These are phyloP conservation scores for Isurus oxyrinchus DNA, from an alignment of 2,113 vertebrate genomes.

Conservation along the genomic window DNA sequence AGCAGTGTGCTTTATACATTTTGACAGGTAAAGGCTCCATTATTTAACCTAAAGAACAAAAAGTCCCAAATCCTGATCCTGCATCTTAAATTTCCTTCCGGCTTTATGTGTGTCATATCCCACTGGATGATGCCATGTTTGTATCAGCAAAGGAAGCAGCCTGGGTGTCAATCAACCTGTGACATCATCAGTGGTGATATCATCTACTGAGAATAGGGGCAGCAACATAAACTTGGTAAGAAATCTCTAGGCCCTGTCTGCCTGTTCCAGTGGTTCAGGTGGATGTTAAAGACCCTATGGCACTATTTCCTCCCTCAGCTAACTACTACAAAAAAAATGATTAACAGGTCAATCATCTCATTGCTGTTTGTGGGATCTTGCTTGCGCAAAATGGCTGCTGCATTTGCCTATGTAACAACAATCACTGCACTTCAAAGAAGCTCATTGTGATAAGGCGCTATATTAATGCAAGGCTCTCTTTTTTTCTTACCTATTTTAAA, in stretches of 20 bases:
- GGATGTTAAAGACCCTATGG: neutral
- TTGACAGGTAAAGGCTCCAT: neutral
- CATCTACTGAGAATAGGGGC: constrained; percentile 4
- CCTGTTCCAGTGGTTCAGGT: constrained; percentile 15
- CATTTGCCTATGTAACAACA: constrained; percentile 26
- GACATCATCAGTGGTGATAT: neutral
- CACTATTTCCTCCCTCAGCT: neutral
- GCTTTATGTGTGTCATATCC: neutral
- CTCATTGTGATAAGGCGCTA: constrained; percentile 25
- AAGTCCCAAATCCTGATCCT: neutral
- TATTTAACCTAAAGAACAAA: neutral
- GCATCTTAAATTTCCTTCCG: neutral
- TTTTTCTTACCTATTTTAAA: neutral
- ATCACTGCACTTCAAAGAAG: constrained; percentile 33
- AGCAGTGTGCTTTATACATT: constrained; percentile 6
- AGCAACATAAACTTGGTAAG: constrained; percentile 22
- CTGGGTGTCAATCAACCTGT: neutral
- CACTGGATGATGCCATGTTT: constrained; percentile 18
- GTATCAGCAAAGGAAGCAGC: neutral
- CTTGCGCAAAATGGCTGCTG: constrained; percentile 32
- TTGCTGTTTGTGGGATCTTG: neutral
- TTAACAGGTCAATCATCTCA: constrained; percentile 15
- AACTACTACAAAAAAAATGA: neutral
- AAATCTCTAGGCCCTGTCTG: neutral
- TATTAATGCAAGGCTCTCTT: constrained; percentile 17